phyloP scores from a whole-genome alignment of 2,113 vertebrate species.

The Onychorhynchus coronatus region DNA sequence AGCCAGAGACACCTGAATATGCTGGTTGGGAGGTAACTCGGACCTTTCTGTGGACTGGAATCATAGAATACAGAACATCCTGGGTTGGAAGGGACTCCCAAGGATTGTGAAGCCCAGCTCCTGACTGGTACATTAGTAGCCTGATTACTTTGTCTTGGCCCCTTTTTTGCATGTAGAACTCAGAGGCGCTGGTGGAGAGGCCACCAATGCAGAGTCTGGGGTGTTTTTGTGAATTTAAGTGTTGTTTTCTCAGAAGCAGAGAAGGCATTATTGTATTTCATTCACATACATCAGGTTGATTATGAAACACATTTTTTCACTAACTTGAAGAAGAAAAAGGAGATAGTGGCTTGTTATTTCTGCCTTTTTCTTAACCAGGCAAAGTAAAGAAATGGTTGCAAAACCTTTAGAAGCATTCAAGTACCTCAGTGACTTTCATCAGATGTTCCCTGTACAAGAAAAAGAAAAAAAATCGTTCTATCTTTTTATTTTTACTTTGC shows the following conservation, averaged over 20 bases:
- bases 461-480: constrained; percentile 82
- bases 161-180: neutral
- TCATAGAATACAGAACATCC: neutral
- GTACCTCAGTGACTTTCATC: constrained; percentile 86
- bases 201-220: neutral
- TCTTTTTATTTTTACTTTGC: constrained; percentile 95
- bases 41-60: neutral
- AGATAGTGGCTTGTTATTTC: constrained; percentile 66
- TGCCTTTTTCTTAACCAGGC: constrained; percentile 77
- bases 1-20: neutral
- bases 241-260: constrained; percentile 41
- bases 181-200: neutral
- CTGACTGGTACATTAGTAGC: neutral
- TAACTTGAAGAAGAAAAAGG: constrained; percentile 70
- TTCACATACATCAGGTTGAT: constrained; percentile 75
- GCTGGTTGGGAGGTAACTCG: neutral
- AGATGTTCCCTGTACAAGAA: constrained; percentile 85
- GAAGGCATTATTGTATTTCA: constrained; percentile 69
- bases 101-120: neutral
- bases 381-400: constrained; percentile 80
- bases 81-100: neutral
- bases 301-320: constrained; percentile 65
- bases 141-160: neutral
- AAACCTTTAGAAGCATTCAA: constrained; percentile 83
- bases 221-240: constrained; percentile 11